Evolutionary conservation across 1,140 invertebrate genomes (phyloP).

Genomic region (Lysiphlebus fabarum): DNA sequence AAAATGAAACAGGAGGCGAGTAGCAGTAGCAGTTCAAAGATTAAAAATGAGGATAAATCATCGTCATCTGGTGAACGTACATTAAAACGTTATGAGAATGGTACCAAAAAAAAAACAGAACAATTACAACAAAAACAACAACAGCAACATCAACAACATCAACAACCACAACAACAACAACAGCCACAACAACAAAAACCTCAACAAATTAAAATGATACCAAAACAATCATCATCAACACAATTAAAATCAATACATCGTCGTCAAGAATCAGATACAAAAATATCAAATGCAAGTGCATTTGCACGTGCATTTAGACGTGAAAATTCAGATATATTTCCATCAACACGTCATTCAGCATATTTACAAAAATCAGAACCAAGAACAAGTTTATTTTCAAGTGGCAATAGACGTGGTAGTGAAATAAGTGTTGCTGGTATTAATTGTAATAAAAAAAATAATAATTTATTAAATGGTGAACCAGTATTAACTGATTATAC

Average conservation of each 20-base stretch:
- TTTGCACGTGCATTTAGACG: constrained; percentile 75
- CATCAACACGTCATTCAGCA: constrained; percentile 73
- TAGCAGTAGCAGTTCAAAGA: constrained; percentile 26
- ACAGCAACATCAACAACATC: constrained; percentile 19
- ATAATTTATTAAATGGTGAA: constrained; percentile 55
- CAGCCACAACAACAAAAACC: constrained; percentile 36
- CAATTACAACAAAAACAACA: constrained; percentile 24
- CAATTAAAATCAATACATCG: constrained; percentile 49
- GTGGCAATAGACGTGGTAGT: constrained; percentile 64
- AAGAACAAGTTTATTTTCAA: constrained; percentile 57
- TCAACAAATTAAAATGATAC: not conserved
- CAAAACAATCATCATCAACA: constrained; percentile 14
- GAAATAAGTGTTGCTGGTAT: constrained; percentile 54
- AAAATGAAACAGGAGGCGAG: constrained; percentile 44
- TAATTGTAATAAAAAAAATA: constrained; percentile 46
- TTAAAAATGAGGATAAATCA: constrained; percentile 30
- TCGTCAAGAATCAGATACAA: constrained; percentile 67
- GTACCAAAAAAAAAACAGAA: constrained; percentile 33
- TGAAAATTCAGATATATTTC: constrained; percentile 79
- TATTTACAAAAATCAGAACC: constrained; percentile 60
- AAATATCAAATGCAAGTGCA: constrained; percentile 59
- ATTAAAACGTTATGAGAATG: constrained; percentile 36
- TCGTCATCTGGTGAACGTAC: constrained; percentile 41
- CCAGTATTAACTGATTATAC: constrained; percentile 70
- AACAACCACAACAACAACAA: constrained; percentile 20